Evolutionary conservation across 2,113 vertebrate genomes (phyloP), one percentile per base, ranked within the genome.

Genomic region (Ranitomeya imitator): DNA sequence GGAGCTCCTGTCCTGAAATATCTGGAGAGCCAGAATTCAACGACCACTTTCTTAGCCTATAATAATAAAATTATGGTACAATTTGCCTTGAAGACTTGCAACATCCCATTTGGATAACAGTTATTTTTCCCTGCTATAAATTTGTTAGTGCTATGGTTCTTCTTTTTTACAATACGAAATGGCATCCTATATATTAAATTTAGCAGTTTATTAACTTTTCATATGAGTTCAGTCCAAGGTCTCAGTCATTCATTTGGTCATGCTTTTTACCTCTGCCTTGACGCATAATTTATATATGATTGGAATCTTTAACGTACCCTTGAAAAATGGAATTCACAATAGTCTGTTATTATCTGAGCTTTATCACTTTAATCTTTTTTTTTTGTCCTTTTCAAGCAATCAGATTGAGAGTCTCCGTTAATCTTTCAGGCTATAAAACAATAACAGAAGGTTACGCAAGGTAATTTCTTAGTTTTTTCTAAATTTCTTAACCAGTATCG

Each of bases 361-460:
- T 86, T 77, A 86, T 86, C 84, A 77, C 57, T 86, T 77, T 86
- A 86, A 86, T 86, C 84, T 77, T 86, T 85, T 85, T 73, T 74
- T 71, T 84, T 31, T 52, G 11, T 74, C 60, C 84, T 63, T 77
- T 77, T 61, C 37, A 45, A 86, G 84, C 73, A 86, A 86, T 86
- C 84, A 86, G 11, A 61, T 77, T 77, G 71, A 86, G 13, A 85
- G 71, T 77, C 23, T 77, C 55, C 21, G 55, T 60, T 86, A 86
- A 86, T 86, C 84, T 77, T 31, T 77, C 23, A 61, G 54, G 16
- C 31, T 45, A 59, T 86, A 61, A 77, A 86, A 77, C 73, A 60
- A 86, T 77, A 54, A 63, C 57, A 86, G 84, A 77, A 86, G 84
- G 73, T 77, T 86, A 86, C 77, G 71, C 45, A 45, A 77, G 84